Percentiles rank a stretch among this genome's conserved stretches.
phyloP scores from a whole-genome alignment of 2,113 vertebrate genomes.

The Ranitomeya imitator region DNA sequence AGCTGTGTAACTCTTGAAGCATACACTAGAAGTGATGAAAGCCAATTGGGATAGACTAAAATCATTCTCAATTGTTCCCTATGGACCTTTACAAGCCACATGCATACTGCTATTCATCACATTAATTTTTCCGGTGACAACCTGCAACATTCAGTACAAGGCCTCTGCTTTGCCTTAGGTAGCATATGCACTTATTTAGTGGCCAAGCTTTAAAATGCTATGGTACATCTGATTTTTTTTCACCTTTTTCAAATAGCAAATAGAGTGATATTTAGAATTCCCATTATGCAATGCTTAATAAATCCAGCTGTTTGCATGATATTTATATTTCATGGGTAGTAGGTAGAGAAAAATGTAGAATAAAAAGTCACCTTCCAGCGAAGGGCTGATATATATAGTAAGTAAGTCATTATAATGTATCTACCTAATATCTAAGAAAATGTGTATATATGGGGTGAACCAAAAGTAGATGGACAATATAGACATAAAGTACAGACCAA shows the following conservation, averaged over 20 bases:
- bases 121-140: slow-evolving; percentile 58
- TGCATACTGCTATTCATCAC: slow-evolving; percentile 56
- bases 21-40: slow-evolving; percentile 59
- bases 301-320: too few relatives aligned
- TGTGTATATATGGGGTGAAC: neutral
- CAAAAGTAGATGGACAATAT: too few relatives aligned
- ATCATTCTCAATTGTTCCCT: slow-evolving; percentile 59
- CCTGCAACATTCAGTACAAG: slow-evolving; percentile 56
- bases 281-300: neutral
- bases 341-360: neutral
- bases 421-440: neutral
- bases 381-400: neutral
- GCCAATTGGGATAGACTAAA: slow-evolving; percentile 59
- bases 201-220: slow-evolving; percentile 27
- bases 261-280: slow-evolving; percentile 17
- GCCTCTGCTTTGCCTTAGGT: slow-evolving; percentile 48
- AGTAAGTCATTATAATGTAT: neutral
- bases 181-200: slow-evolving; percentile 56
- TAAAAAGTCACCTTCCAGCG: neutral
- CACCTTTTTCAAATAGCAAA: slow-evolving; percentile 22
- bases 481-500: too few relatives aligned
- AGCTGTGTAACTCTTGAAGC: slow-evolving; percentile 58
- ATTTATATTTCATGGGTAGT: neutral
- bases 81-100: slow-evolving; percentile 53
- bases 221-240: slow-evolving; percentile 27